Percentiles rank a stretch among this genome's conserved stretches.
These are phyloP conservation scores for Girardia tigrina DNA, from an alignment of 2,888 invertebrate genomes.

Conservation along the genomic window DNA sequence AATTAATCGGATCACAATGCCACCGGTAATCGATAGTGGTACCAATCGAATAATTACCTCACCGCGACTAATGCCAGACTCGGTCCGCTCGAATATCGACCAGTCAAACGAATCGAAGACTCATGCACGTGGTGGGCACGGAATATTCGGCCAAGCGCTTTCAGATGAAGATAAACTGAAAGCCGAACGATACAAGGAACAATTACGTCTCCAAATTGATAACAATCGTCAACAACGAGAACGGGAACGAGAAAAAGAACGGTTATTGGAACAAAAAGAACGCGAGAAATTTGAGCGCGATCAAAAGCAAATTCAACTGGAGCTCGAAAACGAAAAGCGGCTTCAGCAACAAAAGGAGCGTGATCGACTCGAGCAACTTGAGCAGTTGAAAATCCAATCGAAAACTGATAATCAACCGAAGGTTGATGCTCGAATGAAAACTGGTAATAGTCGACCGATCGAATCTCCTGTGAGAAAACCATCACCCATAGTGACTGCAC, in stretches of 20 bases:
- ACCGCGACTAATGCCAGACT: background rate
- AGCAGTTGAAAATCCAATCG: no score
- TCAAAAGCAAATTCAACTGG: conserved; percentile 43
- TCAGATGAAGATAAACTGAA: conserved; percentile 45
- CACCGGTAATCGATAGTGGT: background rate
- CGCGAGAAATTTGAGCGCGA: conserved; percentile 44
- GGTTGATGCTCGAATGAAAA: no score
- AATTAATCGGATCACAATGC: no score
- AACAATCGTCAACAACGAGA: conserved; percentile 44
- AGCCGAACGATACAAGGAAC: conserved; percentile 45
- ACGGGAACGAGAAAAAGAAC: conserved; percentile 52
- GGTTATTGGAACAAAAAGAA: conserved; percentile 49
- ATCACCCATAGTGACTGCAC: no score
- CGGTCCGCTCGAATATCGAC: background rate
- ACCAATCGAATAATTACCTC: background rate
- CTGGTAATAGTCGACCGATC: no score
- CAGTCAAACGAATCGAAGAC: conserved; percentile 36
- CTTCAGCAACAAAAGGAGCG: conserved; percentile 41
- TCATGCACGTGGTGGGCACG: conserved; percentile 48
- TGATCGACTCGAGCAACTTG: background rate
- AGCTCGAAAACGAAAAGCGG: conserved; percentile 44
- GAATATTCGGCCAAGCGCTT: conserved; percentile 49
- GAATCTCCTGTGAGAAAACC: no score
- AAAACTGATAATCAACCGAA: no score
- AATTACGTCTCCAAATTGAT: conserved; percentile 46